A percentile compares a stretch with the other conserved stretches of the same genome.
Conservation (phyloP, 2,888 invertebrate genomes). For the Pachymerium ferrugineum region DNA sequence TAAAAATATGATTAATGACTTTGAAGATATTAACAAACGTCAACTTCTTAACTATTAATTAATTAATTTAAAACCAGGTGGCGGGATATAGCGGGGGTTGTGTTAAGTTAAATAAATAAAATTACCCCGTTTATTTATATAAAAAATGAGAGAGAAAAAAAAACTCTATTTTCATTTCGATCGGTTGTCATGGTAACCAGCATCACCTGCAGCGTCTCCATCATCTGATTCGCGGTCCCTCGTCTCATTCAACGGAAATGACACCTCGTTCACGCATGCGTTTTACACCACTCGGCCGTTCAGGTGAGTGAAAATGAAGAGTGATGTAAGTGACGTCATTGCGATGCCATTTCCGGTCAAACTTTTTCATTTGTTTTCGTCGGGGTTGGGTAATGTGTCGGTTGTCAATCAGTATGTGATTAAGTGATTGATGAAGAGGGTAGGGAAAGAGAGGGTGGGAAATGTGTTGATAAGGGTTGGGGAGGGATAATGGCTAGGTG, state of each 20-base stretch:
- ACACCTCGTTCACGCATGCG: conserved; percentile 11
- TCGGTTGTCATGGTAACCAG: background rate
- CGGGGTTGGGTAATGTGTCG: background rate
- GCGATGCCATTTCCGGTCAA: background rate
- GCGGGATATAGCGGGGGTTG: background rate
- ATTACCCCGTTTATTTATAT: too few species aligned
- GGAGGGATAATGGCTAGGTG: background rate
- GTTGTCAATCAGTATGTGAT: background rate
- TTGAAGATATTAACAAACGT: background rate
- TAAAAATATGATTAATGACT: conserved; percentile 1
- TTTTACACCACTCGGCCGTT: background rate
- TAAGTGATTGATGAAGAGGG: background rate
- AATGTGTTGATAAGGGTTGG: background rate
- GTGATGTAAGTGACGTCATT: background rate
- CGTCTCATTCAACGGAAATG: background rate
- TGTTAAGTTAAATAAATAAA: background rate
- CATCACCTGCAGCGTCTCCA: background rate
- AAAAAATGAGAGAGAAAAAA: background rate
- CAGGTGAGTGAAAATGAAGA: background rate
- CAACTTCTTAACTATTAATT: background rate
- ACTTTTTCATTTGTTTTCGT: conserved; percentile 20
- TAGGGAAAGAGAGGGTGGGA: background rate
- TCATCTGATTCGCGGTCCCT: background rate
- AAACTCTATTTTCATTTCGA: background rate
- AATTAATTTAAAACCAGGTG: background rate